Percentiles rank a stretch among this genome's conserved stretches.
Evolutionary conservation across 2,797 vertebrate genomes (phyloP).

Genomic region (Mormyrops boulengeri): DNA sequence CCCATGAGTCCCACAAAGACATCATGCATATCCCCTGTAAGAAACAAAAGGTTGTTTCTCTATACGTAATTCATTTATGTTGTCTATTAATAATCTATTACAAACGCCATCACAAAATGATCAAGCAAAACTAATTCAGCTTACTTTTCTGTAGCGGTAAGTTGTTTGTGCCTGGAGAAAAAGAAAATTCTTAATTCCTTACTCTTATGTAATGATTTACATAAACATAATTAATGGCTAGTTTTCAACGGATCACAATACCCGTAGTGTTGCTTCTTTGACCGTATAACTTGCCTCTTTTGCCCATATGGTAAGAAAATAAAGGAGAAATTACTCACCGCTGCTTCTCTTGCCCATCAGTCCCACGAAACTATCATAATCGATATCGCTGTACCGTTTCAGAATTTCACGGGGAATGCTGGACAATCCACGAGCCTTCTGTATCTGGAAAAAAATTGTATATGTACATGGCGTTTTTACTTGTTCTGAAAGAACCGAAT

Average conservation of each 20-base stretch:
- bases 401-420: constrained; percentile 61
- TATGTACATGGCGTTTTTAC: not conserved
- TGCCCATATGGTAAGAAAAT: not conserved
- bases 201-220: not conserved
- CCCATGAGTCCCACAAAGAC: constrained; percentile 97
- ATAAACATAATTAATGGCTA: not conserved
- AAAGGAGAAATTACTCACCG: constrained; percentile 54
- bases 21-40: constrained; percentile 87
- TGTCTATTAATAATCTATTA: not conserved
- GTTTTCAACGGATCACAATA: not conserved
- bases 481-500: not conserved
- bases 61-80: not conserved
- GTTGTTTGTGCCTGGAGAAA: constrained; percentile 59
- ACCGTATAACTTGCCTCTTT: not conserved
- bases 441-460: constrained; percentile 13
- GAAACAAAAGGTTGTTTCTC: constrained; percentile 7
- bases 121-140: constrained; percentile 31
- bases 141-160: constrained; percentile 74
- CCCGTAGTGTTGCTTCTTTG: not conserved
- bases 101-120: not conserved
- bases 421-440: constrained; percentile 54
- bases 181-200: not conserved
- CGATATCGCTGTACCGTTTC: constrained; percentile 70
- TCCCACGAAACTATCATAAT: constrained; percentile 79
- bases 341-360: constrained; percentile 71